A percentile compares a stretch with the other conserved stretches of the same genome.
These are phyloP conservation scores for Dermolepida albohirtum DNA, from an alignment of 2,888 invertebrate species.

Conservation along the genomic window DNA sequence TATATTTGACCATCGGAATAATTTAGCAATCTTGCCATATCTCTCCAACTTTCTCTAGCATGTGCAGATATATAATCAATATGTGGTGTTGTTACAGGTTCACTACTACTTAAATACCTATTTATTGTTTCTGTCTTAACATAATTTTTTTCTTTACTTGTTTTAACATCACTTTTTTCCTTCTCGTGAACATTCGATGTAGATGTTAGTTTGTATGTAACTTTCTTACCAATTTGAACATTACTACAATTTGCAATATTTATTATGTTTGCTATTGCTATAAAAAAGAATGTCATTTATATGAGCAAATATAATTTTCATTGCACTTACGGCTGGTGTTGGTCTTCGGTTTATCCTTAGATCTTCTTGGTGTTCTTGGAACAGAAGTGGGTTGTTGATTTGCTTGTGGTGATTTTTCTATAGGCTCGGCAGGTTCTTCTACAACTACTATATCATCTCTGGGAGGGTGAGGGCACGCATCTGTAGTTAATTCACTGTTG, in stretches of 20 bases:
- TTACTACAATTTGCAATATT: conserved; percentile 67
- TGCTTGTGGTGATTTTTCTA: not conserved
- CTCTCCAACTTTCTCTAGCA: conserved; percentile 72
- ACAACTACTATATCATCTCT: conserved; percentile 41
- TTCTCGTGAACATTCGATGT: conserved; percentile 53
- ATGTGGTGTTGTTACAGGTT: conserved; percentile 67
- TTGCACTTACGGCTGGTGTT: conserved; percentile 34
- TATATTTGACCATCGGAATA: conserved; percentile 73
- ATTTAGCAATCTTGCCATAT: conserved; percentile 68
- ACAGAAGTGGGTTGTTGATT: conserved; percentile 6
- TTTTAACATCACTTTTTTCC: conserved; percentile 44
- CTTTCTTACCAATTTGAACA: conserved; percentile 65
- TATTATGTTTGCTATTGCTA: conserved; percentile 68
- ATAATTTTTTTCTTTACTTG: conserved; percentile 40
- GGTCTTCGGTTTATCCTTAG: conserved; percentile 3
- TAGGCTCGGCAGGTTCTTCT: conserved; percentile 22
- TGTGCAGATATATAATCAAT: conserved; percentile 71
- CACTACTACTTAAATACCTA: conserved; percentile 46
- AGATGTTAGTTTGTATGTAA: conserved; percentile 61
- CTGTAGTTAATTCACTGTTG: conserved; percentile 48
- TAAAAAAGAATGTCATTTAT: conserved; percentile 46
- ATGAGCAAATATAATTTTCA: conserved; percentile 1
- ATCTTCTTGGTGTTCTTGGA: conserved; percentile 35
- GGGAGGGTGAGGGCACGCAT: conserved; percentile 53
- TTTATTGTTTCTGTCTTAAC: conserved; percentile 50